Evolutionary conservation across 2,888 invertebrate genomes (phyloP), one percentile per base, ranked within the genome.

Genomic region (Brachyopa scutellaris): DNA sequence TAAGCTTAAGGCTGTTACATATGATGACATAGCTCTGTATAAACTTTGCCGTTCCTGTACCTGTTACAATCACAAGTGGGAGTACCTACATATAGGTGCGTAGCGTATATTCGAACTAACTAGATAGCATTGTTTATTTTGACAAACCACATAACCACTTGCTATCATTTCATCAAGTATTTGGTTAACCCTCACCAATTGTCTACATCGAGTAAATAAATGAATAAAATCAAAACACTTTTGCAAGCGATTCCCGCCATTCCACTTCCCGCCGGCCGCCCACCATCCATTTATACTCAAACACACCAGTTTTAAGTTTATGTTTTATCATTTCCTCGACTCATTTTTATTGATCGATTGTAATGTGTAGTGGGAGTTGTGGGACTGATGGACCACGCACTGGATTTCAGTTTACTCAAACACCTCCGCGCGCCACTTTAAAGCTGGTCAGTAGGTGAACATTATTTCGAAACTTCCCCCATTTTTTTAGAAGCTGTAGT

Each of bases 371-470:
- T 51, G 61, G 15, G 61, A 45, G 49, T 21, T 11, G 6, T 17
- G 7, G 21, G 13, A 26, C 40, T 45, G 59, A 9, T 70, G 47
- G 45, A 73, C 73, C 73, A 64, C 73, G 64, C 73, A 64, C 29
- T 33, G 3, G 26, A 26, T 5, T 26, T 26, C 21, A 59, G 19
- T 42, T 29, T 23, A 31, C 8, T 23, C 8, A 21, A 8, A 23
- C 61, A 47, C 62, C 73, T 47, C 53, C 47, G 38, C 26, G n/a
- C 26, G 26, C 36, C 23, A 15, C 26, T 64, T 15, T 1, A 29
- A 64, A 73, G 29, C 62, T 73, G 73, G 73, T 73, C 73, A 73
- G 64, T 73, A 73, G 73, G 73, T 73, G 55, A 73, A 26, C 55
- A 57, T 5, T 64, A 21, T 73, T 64, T 73, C 64, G 38, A 64